These are phyloP conservation scores for Trachythela sp. DNA, from an alignment of 64 coral and sea anemone genomes.

Conservation along the genomic window DNA sequence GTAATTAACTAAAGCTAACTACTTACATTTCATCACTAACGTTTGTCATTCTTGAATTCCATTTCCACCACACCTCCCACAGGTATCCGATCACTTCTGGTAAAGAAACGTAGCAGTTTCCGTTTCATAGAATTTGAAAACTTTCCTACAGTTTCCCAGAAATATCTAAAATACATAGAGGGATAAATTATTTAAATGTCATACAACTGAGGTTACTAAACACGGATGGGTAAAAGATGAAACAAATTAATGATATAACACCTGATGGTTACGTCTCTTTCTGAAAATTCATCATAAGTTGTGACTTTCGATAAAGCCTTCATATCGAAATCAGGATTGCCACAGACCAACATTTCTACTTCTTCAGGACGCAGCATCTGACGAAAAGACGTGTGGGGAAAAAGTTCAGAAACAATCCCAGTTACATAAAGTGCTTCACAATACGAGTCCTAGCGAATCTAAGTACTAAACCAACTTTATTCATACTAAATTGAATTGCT, in stretches of 20 bases:
- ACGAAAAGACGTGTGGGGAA: neutral
- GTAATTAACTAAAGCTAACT: neutral
- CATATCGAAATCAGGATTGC: slow-evolving; percentile 94
- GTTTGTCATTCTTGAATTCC: slow-evolving; percentile 97
- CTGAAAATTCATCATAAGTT: slow-evolving; percentile 85
- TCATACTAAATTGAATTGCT: no score
- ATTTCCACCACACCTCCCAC: slow-evolving; percentile 93
- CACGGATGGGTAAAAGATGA: no score
- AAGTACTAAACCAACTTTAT: no score
- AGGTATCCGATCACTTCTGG: slow-evolving; percentile 87
- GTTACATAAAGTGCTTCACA: no score
- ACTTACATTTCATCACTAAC: slow-evolving; percentile 44
- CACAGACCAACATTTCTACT: slow-evolving; percentile 97
- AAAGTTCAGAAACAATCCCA: no score
- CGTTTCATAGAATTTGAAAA: slow-evolving; percentile 77
- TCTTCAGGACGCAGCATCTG: slow-evolving; percentile 88
- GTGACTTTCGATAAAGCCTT: slow-evolving; percentile 84
- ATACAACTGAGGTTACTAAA: no score
- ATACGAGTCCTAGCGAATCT: no score
- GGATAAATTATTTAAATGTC: no score
- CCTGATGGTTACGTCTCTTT: slow-evolving; percentile 75
- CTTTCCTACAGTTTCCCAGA: slow-evolving; percentile 78
- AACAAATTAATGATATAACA: neutral
- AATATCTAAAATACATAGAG: slow-evolving; percentile 57
- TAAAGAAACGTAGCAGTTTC: slow-evolving; percentile 79